Evolutionary conservation across 2,113 vertebrate genomes (phyloP), one percentile per base, ranked within the genome.

Genomic region (Phylloscopus trochilus): DNA sequence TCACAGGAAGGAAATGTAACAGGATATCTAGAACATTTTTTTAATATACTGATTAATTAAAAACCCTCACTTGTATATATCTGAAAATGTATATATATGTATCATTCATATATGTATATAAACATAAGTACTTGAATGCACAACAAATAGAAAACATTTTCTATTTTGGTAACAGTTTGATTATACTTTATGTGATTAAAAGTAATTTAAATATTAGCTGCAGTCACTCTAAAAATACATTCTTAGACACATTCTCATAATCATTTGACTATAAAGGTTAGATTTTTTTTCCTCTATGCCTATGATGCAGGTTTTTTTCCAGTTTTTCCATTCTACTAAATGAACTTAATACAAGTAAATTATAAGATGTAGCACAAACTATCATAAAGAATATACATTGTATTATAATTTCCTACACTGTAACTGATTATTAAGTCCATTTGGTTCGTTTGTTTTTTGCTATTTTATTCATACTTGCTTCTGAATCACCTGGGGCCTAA

Each of bases 21-120:
- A 78, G 19, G 17, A 49, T 27, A 86, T 35, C 10, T 27, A 58
- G 41, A 31, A 35, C 7, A 1, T 9, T 23, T 41, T 37, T 66
- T 41, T 17, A 10, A 15, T 26, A 41, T 66, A 46, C 26, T 18
- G 28, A 51, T 63, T 55, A 21, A 62, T 62, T 86, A 41, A 8
- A 69, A 87, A 66, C 1, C 4, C 12, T 63, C 1, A 6, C 10
- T 82, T 52, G 23, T n/a, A 44, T 46, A n/a, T n/a, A 33, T 33
- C 6, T 2, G 0, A 6, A 77, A 3, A 59, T 19, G 21, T 1
- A 1, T 37, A 44, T 9, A 49, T 39, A 30, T 31, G 31, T 69
- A 30, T 33, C 4, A 49, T 1, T 1, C 15, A 72, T 21, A n/a
- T 2, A 31, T 31, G 26, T 22, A 75, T 7, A 37, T 8, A 87